Base-by-base conservation (phyloP, 2,888 invertebrate species). In the Lagria hirta region DNA sequence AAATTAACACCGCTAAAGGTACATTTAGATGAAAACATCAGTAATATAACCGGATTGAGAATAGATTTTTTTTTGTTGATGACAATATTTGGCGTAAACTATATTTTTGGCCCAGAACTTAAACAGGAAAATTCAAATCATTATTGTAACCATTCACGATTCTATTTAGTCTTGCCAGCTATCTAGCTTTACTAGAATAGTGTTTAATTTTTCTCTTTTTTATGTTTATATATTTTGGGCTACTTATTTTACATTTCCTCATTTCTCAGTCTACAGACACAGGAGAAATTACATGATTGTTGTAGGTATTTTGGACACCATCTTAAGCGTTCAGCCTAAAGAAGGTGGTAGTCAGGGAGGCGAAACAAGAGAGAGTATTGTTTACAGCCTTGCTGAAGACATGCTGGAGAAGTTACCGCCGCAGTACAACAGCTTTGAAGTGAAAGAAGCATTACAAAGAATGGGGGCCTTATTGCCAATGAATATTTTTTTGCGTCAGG, bases 251-350 rank as follows among this genome's bases (percentile, higher is more conserved):
- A n/a, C n/a, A n/a, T n/a, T n/a, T n/a, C n/a, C n/a, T n/a, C n/a
- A n/a, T n/a, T n/a, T n/a, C n/a, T n/a, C n/a, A n/a, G n/a, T n/a
- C n/a, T n/a, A 3, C 26, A 11, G n/a, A 7, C 11, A n/a, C 6
- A n/a, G n/a, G n/a, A n/a, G n/a, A n/a, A n/a, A n/a, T n/a, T n/a
- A n/a, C n/a, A n/a, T 8, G 11, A 8, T 6, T 29, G 2, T 46
- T 49, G 13, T 50, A 77, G 77, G 79, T 54, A 95, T 97, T 64
- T 76, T 97, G 61, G 92, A 94, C 64, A 94, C 94, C 0, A 95
- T 97, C 60, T 77, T 97, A 23, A 94, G 84, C 67, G 96, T 97
- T n/a, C 96, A 97, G 65, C 97, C 97, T 0, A 97, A 97, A 66
- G 95, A 97, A 74, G 89, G 94, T 1, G 92, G 90, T 1, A 82